Evolutionary conservation across 2,113 vertebrate genomes (phyloP).

Genomic region (Centrocercus urophasianus): DNA sequence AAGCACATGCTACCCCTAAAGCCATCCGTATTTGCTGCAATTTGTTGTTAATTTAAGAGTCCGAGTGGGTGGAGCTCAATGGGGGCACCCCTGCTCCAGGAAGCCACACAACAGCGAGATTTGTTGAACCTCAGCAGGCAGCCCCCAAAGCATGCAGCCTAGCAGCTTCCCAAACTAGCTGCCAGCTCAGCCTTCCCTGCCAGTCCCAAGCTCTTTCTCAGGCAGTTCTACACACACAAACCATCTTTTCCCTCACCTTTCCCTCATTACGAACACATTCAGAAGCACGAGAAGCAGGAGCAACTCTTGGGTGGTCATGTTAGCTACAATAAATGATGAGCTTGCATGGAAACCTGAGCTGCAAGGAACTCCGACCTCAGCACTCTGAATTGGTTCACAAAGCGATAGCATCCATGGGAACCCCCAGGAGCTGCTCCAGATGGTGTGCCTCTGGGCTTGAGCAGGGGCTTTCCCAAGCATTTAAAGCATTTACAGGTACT

Average conservation of each 20-base stretch:
- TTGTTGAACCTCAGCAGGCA: background rate
- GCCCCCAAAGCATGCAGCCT: background rate
- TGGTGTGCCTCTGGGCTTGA: background rate
- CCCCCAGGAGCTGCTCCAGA: fast-evolving
- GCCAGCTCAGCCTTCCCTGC: background rate
- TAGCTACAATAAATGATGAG: background rate
- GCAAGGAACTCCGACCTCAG: background rate
- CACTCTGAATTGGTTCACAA: background rate
- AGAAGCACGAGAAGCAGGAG: background rate
- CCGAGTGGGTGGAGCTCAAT: fast-evolving
- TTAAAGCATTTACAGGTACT: background rate
- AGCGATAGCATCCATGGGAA: background rate
- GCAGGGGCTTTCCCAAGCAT: background rate
- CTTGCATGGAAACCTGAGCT: background rate
- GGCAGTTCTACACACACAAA: background rate
- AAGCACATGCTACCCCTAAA: background rate
- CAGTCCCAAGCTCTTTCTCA: background rate
- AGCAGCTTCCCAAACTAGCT: background rate
- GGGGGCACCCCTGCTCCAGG: background rate
- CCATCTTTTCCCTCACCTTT: background rate
- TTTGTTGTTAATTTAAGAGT: background rate
- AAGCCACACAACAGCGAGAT: background rate
- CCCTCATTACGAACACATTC: background rate
- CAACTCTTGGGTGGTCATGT: background rate
- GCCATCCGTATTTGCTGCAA: background rate